A percentile compares a stretch with the other conserved stretches of the same genome.
These are phyloP conservation scores for Chloropsis cyanopogon DNA, from an alignment of 2,113 vertebrate species.

Conservation along the genomic window DNA sequence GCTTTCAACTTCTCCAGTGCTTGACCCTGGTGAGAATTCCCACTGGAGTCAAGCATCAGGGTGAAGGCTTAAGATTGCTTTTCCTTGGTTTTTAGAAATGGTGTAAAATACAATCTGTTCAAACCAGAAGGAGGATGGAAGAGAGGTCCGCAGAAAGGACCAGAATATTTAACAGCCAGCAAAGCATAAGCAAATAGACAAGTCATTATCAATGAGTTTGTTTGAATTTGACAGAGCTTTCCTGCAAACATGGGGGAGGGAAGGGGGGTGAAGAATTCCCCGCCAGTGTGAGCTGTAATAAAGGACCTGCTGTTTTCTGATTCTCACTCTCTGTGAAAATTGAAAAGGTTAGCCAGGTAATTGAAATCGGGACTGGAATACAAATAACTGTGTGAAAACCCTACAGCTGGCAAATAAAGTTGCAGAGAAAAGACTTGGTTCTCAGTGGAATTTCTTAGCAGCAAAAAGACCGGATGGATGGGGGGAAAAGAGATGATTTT, in stretches of 20 bases:
- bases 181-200: conserved; percentile 44
- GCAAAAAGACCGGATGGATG: background rate
- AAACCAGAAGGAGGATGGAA: background rate
- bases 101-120: background rate
- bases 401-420: conserved; percentile 23
- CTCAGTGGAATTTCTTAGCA: background rate
- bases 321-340: conserved; percentile 60
- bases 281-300: conserved; percentile 14
- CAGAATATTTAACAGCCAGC: conserved; percentile 16
- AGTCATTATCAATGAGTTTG: conserved; percentile 48
- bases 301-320: conserved; percentile 50
- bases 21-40: background rate
- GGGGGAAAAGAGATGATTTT: background rate
- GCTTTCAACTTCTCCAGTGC: background rate
- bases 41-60: background rate
- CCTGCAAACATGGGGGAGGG: conserved; percentile 12
- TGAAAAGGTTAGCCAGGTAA: conserved; percentile 67
- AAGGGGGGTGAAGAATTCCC: background rate
- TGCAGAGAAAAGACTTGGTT: background rate
- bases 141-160: background rate
- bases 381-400: background rate
- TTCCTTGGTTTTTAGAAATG: background rate
- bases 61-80: background rate
- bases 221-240: conserved; percentile 49
- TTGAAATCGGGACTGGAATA: conserved; percentile 68